A percentile compares a stretch with the other conserved stretches of the same genome.
These are phyloP conservation scores for Tromatobia lineatoria DNA, from an alignment of 2,888 invertebrate genomes.

Conservation along the genomic window DNA sequence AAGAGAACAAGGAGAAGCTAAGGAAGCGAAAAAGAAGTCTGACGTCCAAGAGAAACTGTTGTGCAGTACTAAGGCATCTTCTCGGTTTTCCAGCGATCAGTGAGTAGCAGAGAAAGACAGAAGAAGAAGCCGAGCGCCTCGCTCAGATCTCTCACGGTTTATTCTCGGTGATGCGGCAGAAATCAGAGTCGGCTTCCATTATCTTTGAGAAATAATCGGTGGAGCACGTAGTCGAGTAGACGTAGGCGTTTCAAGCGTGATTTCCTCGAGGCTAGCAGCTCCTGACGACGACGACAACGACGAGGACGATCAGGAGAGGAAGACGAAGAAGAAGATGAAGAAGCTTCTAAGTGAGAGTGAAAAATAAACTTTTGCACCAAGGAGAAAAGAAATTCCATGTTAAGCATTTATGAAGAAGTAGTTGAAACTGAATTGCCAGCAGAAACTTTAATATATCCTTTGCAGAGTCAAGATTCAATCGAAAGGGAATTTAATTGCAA, in stretches of 20 bases:
- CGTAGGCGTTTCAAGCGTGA: constrained; percentile 60
- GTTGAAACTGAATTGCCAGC: neutral
- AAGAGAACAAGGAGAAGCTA: constrained; percentile 14
- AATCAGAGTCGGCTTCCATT: constrained; percentile 79
- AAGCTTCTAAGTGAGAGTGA: neutral
- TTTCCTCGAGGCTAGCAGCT: constrained; percentile 49
- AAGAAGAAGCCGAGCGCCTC: constrained; percentile 19
- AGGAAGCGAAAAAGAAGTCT: constrained; percentile 56
- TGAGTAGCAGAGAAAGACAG: neutral
- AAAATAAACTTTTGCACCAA: neutral
- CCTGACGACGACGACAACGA: neutral
- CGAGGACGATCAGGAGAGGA: neutral
- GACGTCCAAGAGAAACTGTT: constrained; percentile 45
- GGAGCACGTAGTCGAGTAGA: constrained; percentile 60
- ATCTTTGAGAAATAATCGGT: constrained; percentile 76
- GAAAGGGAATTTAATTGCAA: constrained; percentile 48
- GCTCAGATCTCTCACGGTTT: constrained; percentile 67
- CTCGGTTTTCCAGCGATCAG: neutral
- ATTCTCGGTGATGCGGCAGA: constrained; percentile 78
- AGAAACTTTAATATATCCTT: neutral
- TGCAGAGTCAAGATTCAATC: neutral
- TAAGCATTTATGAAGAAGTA: constrained; percentile 9
- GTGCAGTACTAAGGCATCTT: constrained; percentile 33
- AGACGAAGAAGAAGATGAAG: neutral
- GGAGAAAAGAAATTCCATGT: constrained; percentile 19